A percentile compares a stretch with the other conserved stretches of the same genome.
phyloP scores from a whole-genome alignment of 1,140 invertebrate genomes.

The Drosophila leontia region DNA sequence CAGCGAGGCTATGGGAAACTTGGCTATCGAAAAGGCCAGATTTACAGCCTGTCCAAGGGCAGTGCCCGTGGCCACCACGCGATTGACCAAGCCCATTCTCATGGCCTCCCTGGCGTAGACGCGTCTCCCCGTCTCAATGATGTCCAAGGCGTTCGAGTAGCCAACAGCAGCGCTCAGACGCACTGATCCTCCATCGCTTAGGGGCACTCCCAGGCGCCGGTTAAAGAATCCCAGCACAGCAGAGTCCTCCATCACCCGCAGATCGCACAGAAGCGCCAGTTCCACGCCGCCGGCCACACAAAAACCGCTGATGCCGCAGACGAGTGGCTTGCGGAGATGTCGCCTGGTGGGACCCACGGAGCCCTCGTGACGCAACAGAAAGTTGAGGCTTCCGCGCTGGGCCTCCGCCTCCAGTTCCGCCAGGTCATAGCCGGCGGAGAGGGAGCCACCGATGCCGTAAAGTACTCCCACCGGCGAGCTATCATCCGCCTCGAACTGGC shows the following conservation, averaged over 20 bases:
- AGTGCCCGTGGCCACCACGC: constrained; percentile 92
- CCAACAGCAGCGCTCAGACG: constrained; percentile 92
- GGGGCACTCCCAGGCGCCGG: constrained; percentile 93
- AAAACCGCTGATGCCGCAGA: constrained; percentile 94
- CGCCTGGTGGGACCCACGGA: constrained; percentile 87
- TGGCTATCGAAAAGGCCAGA: constrained; percentile 90
- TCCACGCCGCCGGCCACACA: constrained; percentile 95
- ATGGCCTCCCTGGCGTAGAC: constrained; percentile 91
- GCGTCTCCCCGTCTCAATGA: constrained; percentile 93
- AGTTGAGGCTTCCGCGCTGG: constrained; percentile 63
- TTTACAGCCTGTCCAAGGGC: constrained; percentile 92
- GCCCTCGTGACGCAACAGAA: constrained; percentile 72
- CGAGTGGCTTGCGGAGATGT: constrained; percentile 91
- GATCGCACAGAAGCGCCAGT: constrained; percentile 95
- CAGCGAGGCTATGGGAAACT: constrained; percentile 92
- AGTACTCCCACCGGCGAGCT: constrained; percentile 90
- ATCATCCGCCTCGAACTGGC: constrained; percentile 91
- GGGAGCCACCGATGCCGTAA: constrained; percentile 94
- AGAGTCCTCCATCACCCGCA: constrained; percentile 93
- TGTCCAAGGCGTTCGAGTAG: constrained; percentile 92
- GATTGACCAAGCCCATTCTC: constrained; percentile 91
- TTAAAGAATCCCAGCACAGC: constrained; percentile 93
- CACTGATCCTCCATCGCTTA: constrained; percentile 92
- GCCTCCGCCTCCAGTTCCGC: constrained; percentile 86
- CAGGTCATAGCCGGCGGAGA: constrained; percentile 95